phyloP scores from a whole-genome alignment of 2,888 invertebrate genomes.

The Empis stercorea region DNA sequence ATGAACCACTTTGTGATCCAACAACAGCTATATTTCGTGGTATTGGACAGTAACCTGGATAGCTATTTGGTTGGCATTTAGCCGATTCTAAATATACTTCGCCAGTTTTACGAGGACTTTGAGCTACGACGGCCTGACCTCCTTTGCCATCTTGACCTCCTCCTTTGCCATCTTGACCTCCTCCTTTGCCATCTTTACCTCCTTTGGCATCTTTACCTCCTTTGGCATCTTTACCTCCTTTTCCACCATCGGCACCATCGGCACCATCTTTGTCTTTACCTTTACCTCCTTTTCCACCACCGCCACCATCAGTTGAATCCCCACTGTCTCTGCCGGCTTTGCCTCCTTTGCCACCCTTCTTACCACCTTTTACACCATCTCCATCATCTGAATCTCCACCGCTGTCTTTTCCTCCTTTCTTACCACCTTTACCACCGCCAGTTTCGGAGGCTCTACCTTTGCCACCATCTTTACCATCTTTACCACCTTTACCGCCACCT shows the following conservation, averaged over 20 bases:
- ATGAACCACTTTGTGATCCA: slow-evolving; percentile 31
- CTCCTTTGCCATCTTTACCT: background rate
- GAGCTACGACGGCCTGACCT: background rate
- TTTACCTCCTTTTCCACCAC: background rate
- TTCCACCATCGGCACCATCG: background rate
- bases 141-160: background rate
- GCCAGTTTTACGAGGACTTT: background rate
- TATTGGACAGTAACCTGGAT: slow-evolving; percentile 22
- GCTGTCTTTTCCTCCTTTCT: slow-evolving; percentile 1
- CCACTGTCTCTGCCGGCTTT: background rate
- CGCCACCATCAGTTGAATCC: background rate
- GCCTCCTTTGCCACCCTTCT: background rate
- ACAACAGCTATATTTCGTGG: slow-evolving; percentile 25
- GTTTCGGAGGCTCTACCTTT: background rate
- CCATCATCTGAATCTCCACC: slow-evolving; percentile 4
- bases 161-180: background rate
- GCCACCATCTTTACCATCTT: background rate
- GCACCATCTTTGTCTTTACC: background rate
- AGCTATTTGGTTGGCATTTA: slow-evolving; percentile 20
- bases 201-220: background rate
- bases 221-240: background rate
- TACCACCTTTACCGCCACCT: background rate
- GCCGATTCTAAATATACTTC: background rate
- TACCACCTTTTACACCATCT: background rate
- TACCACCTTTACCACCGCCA: slow-evolving; percentile 12